These are phyloP conservation scores for Sisor rabdophorus DNA, from an alignment of 2,113 vertebrate species.

Conservation along the genomic window DNA sequence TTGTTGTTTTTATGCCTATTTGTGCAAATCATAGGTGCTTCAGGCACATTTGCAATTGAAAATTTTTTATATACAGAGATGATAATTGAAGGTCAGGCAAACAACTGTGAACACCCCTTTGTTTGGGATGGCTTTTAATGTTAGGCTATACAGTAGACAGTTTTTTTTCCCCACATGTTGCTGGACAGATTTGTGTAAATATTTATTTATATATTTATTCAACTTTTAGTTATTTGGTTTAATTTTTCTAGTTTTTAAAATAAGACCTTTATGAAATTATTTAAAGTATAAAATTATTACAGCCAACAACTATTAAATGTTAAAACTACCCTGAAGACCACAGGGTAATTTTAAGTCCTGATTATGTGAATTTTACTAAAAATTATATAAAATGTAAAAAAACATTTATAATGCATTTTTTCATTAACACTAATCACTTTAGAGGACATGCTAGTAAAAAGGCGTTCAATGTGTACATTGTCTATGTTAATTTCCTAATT, in stretches of 20 bases:
- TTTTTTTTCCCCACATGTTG: background rate
- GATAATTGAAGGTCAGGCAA: background rate
- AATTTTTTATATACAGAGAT: background rate
- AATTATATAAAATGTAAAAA: too few species aligned
- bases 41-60: background rate
- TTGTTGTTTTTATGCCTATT: slow-evolving; percentile 44
- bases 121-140: slow-evolving; percentile 1
- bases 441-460: too few species aligned
- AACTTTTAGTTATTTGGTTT: background rate
- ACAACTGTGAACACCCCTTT: background rate
- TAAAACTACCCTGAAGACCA: background rate
- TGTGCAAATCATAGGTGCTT: slow-evolving; percentile 13
- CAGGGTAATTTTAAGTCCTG: background rate
- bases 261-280: background rate
- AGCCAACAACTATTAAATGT: background rate
- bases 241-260: background rate
- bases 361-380: too few species aligned
- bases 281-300: too few species aligned
- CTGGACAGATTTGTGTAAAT: background rate
- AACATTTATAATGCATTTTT: too few species aligned
- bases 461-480: too few species aligned
- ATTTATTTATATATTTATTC: slow-evolving; percentile 5
- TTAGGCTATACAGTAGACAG: background rate
- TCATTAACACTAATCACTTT: too few species aligned
- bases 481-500: too few species aligned